Conservation (phyloP, 92 coral and sea anemone species). For the Blastomussa wellsi region DNA sequence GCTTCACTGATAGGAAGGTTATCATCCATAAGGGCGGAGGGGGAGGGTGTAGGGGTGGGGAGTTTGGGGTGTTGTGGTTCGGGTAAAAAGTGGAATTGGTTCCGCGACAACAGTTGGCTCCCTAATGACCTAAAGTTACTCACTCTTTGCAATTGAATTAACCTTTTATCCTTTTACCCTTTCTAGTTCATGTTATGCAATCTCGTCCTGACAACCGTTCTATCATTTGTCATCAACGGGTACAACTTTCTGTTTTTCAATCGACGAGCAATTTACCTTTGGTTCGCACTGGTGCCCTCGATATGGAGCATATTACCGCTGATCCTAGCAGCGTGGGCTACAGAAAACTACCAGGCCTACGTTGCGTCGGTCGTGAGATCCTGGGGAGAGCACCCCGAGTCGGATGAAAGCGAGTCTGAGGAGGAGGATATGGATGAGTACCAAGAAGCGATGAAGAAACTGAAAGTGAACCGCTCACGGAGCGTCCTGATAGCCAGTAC, state of each 20-base stretch:
- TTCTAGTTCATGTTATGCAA: slow-evolving; percentile 82
- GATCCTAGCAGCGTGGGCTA: slow-evolving; percentile 97
- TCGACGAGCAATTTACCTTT: slow-evolving; percentile 86
- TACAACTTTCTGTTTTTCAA: slow-evolving; percentile 87
- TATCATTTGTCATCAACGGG: slow-evolving; percentile 92
- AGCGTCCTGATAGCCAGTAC: slow-evolving; percentile 89
- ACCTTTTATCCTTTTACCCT: background rate
- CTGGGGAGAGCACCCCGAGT: slow-evolving; percentile 98
- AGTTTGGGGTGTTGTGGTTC: too few relatives aligned
- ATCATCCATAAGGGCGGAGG: too few relatives aligned
- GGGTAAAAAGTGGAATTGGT: too few relatives aligned
- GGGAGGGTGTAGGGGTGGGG: too few relatives aligned
- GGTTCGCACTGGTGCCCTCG: slow-evolving; percentile 92
- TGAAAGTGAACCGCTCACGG: slow-evolving; percentile 72
- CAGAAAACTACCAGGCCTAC: slow-evolving; percentile 89
- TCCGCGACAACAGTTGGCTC: too few relatives aligned
- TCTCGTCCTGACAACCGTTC: slow-evolving; percentile 86
- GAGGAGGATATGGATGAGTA: slow-evolving; percentile 91
- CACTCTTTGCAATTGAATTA: background rate
- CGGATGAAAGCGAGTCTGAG: slow-evolving; percentile 88
- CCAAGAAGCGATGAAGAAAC: slow-evolving; percentile 86
- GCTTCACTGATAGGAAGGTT: too few relatives aligned
- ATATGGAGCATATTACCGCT: slow-evolving; percentile 94
- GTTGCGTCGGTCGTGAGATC: slow-evolving; percentile 85
- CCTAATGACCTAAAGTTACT: too few relatives aligned